A percentile compares a stretch with the other conserved stretches of the same genome.
phyloP scores from a whole-genome alignment of 2,797 vertebrate species.

The Manis javanica region DNA sequence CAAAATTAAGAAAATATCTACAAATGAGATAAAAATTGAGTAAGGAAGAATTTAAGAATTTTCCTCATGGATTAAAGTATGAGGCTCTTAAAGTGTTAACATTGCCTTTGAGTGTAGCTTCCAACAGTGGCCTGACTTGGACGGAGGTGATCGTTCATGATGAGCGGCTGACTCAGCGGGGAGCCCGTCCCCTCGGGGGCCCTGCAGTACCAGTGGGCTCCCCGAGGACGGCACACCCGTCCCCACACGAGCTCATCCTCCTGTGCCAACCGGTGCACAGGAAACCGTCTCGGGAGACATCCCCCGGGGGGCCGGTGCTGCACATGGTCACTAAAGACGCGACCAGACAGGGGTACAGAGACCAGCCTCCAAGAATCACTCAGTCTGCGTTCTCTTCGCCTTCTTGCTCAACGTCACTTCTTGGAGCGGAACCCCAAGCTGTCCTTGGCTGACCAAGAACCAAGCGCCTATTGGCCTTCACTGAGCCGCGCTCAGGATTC shows the following conservation, averaged over 20 bases:
- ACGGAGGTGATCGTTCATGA: background rate
- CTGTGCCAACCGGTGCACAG: background rate
- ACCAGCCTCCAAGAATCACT: background rate
- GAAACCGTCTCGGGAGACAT: background rate
- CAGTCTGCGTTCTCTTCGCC: background rate
- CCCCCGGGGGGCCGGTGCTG: background rate
- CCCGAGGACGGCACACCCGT: background rate
- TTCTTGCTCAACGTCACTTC: background rate
- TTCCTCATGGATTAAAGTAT: background rate
- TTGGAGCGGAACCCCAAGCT: background rate
- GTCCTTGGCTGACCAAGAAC: background rate
- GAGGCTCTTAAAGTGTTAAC: background rate
- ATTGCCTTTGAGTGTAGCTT: background rate
- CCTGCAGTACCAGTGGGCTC: background rate
- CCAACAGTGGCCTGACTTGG: background rate
- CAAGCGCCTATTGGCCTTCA: background rate
- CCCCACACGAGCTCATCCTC: background rate
- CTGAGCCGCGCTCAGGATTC: background rate
- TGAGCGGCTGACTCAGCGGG: background rate
- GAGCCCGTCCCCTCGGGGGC: background rate
- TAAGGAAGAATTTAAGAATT: slow-evolving; percentile 8
- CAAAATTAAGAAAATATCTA: background rate
- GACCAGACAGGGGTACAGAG: background rate
- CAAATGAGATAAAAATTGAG: background rate
- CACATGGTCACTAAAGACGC: background rate